Percentiles rank a stretch among this genome's conserved stretches.
Conservation (phyloP, 2,888 invertebrate genomes). For the Ganaspis brasiliensis region DNA sequence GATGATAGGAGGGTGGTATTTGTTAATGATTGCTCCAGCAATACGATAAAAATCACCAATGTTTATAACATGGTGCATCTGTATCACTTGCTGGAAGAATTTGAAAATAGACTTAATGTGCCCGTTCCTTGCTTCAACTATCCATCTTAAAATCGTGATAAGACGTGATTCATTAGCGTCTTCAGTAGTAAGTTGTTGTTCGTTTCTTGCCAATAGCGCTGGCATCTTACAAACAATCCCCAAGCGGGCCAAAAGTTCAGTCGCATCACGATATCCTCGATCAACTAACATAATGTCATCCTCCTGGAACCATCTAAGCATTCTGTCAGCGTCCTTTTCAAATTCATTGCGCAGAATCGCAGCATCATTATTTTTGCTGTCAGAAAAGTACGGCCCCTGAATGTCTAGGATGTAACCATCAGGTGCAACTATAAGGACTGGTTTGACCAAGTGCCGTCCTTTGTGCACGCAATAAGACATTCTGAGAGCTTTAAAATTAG, state of each 20-base stretch:
- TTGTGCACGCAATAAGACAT: slow-evolving; percentile 45
- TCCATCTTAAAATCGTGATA: slow-evolving; percentile 59
- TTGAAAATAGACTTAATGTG: slow-evolving; percentile 59
- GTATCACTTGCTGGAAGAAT: slow-evolving; percentile 41
- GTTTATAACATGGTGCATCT: slow-evolving; percentile 46
- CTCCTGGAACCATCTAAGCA: background rate
- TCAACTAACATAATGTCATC: slow-evolving; percentile 49
- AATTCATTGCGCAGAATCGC: too few relatives aligned
- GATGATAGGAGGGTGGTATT: slow-evolving; percentile 39
- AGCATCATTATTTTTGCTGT: too few relatives aligned
- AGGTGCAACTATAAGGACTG: slow-evolving; percentile 53
- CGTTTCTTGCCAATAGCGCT: slow-evolving; percentile 30
- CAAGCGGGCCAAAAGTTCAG: slow-evolving; percentile 28
- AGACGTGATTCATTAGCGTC: slow-evolving; percentile 61
- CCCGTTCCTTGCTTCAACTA: slow-evolving; percentile 60
- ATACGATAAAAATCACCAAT: slow-evolving; percentile 52
- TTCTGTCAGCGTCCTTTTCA: background rate
- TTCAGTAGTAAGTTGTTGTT: slow-evolving; percentile 56
- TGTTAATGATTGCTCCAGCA: slow-evolving; percentile 53
- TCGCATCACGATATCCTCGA: slow-evolving; percentile 46
- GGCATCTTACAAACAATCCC: slow-evolving; percentile 45
- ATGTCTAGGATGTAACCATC: slow-evolving; percentile 52
- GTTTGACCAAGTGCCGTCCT: slow-evolving; percentile 52
- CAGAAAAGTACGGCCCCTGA: background rate
- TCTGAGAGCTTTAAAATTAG: slow-evolving; percentile 42